Base-by-base conservation (phyloP, 1,140 invertebrate species). In the Drosophila carrolli region DNA sequence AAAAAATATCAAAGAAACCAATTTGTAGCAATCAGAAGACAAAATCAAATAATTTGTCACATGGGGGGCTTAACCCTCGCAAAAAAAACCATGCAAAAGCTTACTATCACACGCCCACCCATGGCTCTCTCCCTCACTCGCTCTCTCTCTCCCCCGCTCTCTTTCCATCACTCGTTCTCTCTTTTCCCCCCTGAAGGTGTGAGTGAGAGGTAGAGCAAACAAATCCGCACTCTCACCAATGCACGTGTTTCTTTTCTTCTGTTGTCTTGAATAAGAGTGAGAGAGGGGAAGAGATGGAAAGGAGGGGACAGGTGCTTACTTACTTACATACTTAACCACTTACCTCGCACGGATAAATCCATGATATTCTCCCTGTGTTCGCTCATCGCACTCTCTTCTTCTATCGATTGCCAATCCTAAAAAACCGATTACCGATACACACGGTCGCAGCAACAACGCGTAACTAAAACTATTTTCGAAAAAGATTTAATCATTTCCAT, bases 31-130 rank as follows among this genome's bases (percentile, higher is more conserved):
- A 75, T 75, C 50, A 65, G 50, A 61, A 77, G 65, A 43, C 53
- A 67, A 84, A 81, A 70, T 88, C 71, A 88, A 88, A 83, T 86
- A 85, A 88, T 76, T 70, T 86, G 83, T 86, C 83, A 86, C 83
- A 88, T 86, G 83, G 78, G 53, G 44, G 77, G 76, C 66, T 80
- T 77, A 80, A 53, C 50, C 61, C 41, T 38, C 38, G 47, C 54
- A 29, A 58, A 40, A 54, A 19, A 66, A 44, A 27, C 37, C 32
- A 4, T 37, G 27, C 63, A 56, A 38, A 71, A 70, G 51, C 65
- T 46, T 32, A 60, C 48, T 27, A 53, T 38, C 14, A 67, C 65
- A 65, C 51, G 46, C 41, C 37, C 55, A 59, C 50, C 40, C 54
- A 65, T 4, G 40, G 11, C 41, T 19, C 63, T 70, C 59, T 37